Evolutionary conservation across 1,140 invertebrate genomes (phyloP).

Genomic region (Drusus annulatus): DNA sequence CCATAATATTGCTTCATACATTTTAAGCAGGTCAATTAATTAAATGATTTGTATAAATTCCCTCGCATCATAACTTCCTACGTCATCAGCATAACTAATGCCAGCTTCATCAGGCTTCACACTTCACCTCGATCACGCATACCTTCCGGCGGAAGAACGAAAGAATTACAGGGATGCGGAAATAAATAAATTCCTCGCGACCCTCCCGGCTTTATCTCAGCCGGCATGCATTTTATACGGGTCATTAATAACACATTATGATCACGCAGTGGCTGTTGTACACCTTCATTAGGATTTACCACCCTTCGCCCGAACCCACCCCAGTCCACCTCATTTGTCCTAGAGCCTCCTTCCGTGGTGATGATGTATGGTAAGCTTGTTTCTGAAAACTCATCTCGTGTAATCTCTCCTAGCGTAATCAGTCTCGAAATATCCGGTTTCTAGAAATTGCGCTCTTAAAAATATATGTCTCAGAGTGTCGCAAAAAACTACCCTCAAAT

Average conservation of each 20-base stretch:
- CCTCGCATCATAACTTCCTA: no score
- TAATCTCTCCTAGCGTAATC: no score
- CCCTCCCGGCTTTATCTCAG: conserved; percentile 34
- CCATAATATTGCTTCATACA: no score
- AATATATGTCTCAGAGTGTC: no score
- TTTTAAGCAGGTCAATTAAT: no score
- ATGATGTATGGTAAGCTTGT: no score
- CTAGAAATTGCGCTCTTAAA: no score
- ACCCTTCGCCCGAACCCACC: not conserved
- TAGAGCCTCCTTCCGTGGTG: no score
- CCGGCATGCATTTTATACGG: conserved; percentile 52
- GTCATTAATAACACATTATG: conserved; percentile 58
- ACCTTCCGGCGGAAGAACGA: not conserved
- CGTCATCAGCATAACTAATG: conserved; percentile 9
- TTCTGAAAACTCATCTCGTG: no score
- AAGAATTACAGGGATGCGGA: conserved; percentile 32
- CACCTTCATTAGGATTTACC: conserved; percentile 40
- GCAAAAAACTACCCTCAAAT: no score
- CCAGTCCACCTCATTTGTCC: not conserved
- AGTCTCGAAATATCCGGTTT: no score
- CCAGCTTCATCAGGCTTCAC: conserved; percentile 27
- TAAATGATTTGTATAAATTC: no score
- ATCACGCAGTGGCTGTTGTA: conserved; percentile 51
- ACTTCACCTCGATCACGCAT: conserved; percentile 30
- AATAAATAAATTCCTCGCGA: conserved; percentile 42